Percentiles rank a stretch among this genome's conserved stretches.
Evolutionary conservation across 2,888 invertebrate genomes (phyloP).

Genomic region (Mimumesa dahlbomi): DNA sequence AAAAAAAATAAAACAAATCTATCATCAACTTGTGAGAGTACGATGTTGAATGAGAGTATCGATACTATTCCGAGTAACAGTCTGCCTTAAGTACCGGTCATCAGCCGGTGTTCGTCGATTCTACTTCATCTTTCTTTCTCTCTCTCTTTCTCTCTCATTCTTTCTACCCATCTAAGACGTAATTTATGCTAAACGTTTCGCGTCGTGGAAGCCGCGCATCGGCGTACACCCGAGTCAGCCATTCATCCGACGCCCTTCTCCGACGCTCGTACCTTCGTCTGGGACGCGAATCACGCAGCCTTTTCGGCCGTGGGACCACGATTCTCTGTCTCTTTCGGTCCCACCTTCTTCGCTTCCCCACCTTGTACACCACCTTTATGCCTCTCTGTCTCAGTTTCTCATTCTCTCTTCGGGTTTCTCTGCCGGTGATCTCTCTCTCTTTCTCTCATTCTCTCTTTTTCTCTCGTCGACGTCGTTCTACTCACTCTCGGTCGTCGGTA

Average conservation of each 20-base stretch:
- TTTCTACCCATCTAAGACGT: slow-evolving; percentile 35
- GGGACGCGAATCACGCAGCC: slow-evolving; percentile 74
- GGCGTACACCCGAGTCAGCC: slow-evolving; percentile 54
- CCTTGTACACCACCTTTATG: slow-evolving; percentile 38
- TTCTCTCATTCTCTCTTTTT: slow-evolving; percentile 6
- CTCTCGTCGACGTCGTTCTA: slow-evolving; percentile 21
- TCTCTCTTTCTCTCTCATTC: slow-evolving; percentile 10
- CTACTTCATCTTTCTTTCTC: slow-evolving; percentile 8
- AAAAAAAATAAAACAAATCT: too few relatives aligned
- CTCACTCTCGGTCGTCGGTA: too few relatives aligned
- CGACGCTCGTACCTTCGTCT: slow-evolving; percentile 63
- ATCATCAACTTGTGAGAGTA: too few relatives aligned
- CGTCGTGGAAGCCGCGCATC: slow-evolving; percentile 64
- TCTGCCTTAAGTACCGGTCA: too few relatives aligned
- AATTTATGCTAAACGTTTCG: slow-evolving; percentile 72
- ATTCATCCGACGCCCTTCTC: slow-evolving; percentile 60
- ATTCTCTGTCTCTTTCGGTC: slow-evolving; percentile 56
- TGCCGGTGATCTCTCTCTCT: too few relatives aligned
- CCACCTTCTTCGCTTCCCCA: slow-evolving; percentile 52
- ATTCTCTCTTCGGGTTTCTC: neutral
- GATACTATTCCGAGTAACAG: too few relatives aligned
- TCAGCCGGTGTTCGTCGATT: slow-evolving; percentile 14
- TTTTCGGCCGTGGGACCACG: slow-evolving; percentile 74
- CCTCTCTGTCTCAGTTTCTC: slow-evolving; percentile 11
- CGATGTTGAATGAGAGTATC: too few relatives aligned